A percentile compares a stretch with the other conserved stretches of the same genome.
phyloP scores from a whole-genome alignment of 2,113 vertebrate genomes.

The Tachysurus fulvidraco region DNA sequence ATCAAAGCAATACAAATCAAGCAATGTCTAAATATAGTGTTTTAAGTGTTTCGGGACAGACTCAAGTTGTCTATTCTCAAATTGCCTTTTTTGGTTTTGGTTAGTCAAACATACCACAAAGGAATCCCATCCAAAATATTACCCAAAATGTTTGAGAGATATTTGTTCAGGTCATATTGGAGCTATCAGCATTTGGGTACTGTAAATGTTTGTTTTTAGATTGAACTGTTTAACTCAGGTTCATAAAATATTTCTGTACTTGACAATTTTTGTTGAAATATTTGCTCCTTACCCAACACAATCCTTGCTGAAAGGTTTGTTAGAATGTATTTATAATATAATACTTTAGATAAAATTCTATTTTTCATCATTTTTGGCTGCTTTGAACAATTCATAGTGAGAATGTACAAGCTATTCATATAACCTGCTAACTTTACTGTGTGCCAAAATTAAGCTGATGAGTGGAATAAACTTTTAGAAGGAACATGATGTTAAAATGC shows the following conservation, averaged over 20 bases:
- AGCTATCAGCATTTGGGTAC: slow-evolving; percentile 45
- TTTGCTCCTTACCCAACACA: background rate
- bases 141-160: slow-evolving; percentile 12
- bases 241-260: background rate
- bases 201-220: slow-evolving; percentile 38
- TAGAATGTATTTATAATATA: background rate
- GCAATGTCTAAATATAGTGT: too few species aligned
- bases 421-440: background rate
- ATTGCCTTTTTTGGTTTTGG: slow-evolving; percentile 5
- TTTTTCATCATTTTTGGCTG: background rate
- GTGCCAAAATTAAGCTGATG: background rate
- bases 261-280: background rate
- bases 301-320: background rate
- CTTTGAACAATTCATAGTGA: background rate
- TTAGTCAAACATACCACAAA: background rate
- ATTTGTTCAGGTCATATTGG: slow-evolving; percentile 43
- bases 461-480: background rate
- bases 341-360: background rate
- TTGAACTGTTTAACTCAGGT: slow-evolving; percentile 22
- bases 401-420: background rate
- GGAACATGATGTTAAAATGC: background rate
- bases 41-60: background rate
- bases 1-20: background rate
- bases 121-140: background rate
- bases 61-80: background rate